phyloP scores from a whole-genome alignment of 2,888 invertebrate species.

The Aspidiotus destructor region DNA sequence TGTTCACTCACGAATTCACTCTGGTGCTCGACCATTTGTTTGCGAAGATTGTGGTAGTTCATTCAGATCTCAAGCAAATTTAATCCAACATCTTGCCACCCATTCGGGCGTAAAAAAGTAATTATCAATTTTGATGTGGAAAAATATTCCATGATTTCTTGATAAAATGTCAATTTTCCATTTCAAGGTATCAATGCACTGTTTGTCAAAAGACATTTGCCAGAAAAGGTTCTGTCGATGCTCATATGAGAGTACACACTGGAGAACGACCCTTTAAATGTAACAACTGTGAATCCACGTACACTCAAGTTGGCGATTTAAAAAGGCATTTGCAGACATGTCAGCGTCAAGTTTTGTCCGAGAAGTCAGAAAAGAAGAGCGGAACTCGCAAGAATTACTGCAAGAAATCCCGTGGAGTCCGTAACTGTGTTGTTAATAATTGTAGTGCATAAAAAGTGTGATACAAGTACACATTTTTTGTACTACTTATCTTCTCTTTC shows the following conservation, averaged over 20 bases:
- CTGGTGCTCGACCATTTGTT: constrained; percentile 37
- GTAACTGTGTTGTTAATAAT: no score
- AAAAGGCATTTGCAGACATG: constrained; percentile 34
- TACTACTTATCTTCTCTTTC: no score
- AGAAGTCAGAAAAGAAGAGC: no score
- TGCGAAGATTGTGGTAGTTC: constrained; percentile 38
- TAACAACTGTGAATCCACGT: constrained; percentile 37
- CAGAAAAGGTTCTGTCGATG: constrained; percentile 37
- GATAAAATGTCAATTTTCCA: not conserved
- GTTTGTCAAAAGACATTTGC: constrained; percentile 38
- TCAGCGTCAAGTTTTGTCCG: no score
- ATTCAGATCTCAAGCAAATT: constrained; percentile 38
- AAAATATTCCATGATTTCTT: not conserved
- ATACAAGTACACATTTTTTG: no score
- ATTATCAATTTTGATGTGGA: not conserved
- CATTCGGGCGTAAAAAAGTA: constrained; percentile 37
- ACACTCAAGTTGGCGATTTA: constrained; percentile 38
- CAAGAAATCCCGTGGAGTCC: no score
- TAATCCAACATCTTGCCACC: constrained; percentile 37
- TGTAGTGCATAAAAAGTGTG: no score
- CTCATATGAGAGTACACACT: constrained; percentile 38
- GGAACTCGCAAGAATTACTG: no score
- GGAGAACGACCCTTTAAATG: constrained; percentile 38
- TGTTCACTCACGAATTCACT: constrained; percentile 38
- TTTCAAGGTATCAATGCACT: constrained; percentile 34